phyloP scores from a whole-genome alignment of 2,888 invertebrate species.

The Homarus gammarus region DNA sequence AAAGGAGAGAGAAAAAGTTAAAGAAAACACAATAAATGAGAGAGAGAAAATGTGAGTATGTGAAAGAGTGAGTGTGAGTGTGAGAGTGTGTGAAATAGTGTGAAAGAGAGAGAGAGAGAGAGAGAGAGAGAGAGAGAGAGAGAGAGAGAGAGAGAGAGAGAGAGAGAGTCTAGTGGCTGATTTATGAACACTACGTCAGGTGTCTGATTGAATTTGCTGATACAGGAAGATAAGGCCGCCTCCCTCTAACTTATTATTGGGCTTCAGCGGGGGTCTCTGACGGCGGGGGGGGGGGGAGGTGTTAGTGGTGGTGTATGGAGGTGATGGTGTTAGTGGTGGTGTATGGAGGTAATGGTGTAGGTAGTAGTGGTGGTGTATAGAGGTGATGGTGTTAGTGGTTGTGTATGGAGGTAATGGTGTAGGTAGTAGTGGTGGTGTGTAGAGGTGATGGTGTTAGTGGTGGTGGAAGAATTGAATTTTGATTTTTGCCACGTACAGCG shows the following conservation, averaged over 20 bases:
- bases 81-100: too few species aligned
- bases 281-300: neutral
- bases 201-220: constrained; percentile 61
- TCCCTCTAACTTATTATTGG: constrained; percentile 51
- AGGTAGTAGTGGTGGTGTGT: neutral
- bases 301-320: neutral
- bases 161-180: constrained; percentile 17
- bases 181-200: constrained; percentile 53
- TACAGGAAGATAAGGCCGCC: constrained; percentile 42
- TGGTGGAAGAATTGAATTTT: too few species aligned
- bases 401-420: neutral
- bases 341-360: too few species aligned
- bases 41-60: too few species aligned
- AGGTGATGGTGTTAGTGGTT: neutral
- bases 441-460: too few species aligned
- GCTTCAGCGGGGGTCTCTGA: neutral
- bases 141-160: neutral
- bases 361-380: neutral
- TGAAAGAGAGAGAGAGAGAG: neutral
- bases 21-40: too few species aligned
- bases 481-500: too few species aligned
- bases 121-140: neutral
- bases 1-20: too few species aligned
- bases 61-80: too few species aligned
- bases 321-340: too few species aligned